phyloP scores from a whole-genome alignment of 2,888 invertebrate species.

The Meganola albula region DNA sequence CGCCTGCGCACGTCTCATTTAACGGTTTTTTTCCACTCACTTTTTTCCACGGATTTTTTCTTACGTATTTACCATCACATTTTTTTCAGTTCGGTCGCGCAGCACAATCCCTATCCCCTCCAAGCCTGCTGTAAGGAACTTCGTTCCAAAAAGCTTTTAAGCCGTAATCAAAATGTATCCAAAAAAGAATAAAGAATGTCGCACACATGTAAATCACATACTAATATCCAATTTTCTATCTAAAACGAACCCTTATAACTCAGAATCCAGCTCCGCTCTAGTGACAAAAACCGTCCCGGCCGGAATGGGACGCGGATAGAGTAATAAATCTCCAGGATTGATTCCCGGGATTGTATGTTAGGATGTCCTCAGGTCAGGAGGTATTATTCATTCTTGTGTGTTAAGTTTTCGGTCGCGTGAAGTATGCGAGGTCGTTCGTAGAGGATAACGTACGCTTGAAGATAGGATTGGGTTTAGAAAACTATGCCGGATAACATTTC shows the following conservation, averaged over 20 bases:
- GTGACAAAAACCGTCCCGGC: conserved; percentile 41
- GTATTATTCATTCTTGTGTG: conserved; percentile 31
- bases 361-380: conserved; percentile 30
- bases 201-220: conserved; percentile 35
- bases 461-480: too few species aligned
- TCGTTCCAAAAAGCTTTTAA: too few species aligned
- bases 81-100: too few species aligned
- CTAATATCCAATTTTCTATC: conserved; percentile 41
- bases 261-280: conserved; percentile 30
- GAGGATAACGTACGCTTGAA: too few species aligned
- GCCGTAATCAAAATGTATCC: too few species aligned
- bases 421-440: conserved; percentile 1
- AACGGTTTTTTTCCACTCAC: too few species aligned
- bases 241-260: conserved; percentile 39
- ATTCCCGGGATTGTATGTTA: conserved; percentile 30
- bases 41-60: too few species aligned
- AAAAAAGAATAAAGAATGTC: conserved; percentile 26
- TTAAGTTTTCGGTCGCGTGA: conserved; percentile 1
- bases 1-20: too few species aligned
- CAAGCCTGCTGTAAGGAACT: too few species aligned
- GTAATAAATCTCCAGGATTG: conserved; percentile 43
- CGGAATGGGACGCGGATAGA: conserved; percentile 35
- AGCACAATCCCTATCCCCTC: too few species aligned
- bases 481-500: too few species aligned
- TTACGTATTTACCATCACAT: too few species aligned